Evolutionary conservation across 2,797 vertebrate species (phyloP), one percentile per base, ranked within the genome.

Genomic region (Tenualosa thibaudeaui): DNA sequence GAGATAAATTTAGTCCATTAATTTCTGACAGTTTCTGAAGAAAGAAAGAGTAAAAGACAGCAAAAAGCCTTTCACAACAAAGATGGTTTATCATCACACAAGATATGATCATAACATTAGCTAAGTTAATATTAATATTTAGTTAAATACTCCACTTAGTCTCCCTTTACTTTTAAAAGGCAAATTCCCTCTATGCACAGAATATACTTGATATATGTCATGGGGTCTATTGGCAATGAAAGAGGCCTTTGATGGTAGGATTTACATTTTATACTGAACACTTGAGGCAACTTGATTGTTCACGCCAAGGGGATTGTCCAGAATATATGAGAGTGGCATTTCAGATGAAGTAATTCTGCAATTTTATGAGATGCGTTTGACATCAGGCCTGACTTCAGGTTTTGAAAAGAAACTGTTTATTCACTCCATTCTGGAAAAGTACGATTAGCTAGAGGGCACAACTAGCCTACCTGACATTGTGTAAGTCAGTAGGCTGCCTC

Each of bases 361-460:
- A 87, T 87, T 88, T 87, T 92, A 86, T 88, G 85, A 88, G 91
- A 91, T 86, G 81, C 75, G 82, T 90, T 88, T 86, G 88, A 86
- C 68, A 54, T 50, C 31, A 82, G 68, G 84, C 71, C 71, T 13
- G 5, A 40, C 17, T 46, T 78, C 46, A 6, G 5, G 37, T 40
- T 78, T 78, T 78, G 71, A 78, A 78, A 78, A 78, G 71, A 78
- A 87, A 84, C 68, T 85, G 50, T 85, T 81, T 88, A 84, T 85
- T 58, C 51, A 75, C 58, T 54, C 89, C 86, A 60, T 91, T 92
- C 90, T 90, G 71, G 85, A 88, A 89, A 92, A 92, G 92, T 92
- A 90, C 91, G 91, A 78, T 78, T 90, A 89, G 88, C 88, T 88
- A 88, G 81, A 62, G 91, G 92, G 92, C 89, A 89, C 89, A 93